phyloP scores from a whole-genome alignment of 2,113 vertebrate species.

The Thalassoma bifasciatum region DNA sequence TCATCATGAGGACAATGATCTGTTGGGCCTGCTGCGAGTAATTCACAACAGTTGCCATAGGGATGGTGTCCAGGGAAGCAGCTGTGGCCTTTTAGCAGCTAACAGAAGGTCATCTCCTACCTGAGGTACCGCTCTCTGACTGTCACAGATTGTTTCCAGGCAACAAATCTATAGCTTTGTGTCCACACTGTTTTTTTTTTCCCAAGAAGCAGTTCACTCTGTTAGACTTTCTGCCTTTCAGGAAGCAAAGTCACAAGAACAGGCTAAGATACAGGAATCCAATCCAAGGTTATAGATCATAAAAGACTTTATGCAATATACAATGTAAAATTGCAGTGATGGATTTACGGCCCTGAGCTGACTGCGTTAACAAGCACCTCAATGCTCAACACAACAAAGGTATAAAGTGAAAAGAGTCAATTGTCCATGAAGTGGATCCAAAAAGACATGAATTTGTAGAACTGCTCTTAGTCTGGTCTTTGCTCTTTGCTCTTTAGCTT shows the following conservation, averaged over 20 bases:
- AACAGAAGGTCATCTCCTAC: conserved; percentile 81
- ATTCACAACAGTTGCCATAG: conserved; percentile 74
- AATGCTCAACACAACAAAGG: background rate
- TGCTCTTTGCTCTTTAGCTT: no score
- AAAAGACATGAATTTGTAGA: no score
- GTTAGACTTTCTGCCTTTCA: conserved; percentile 18
- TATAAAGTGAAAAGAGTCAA: background rate
- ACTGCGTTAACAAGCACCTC: no score
- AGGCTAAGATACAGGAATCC: background rate
- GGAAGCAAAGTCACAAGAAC: conserved; percentile 9
- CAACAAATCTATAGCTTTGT: conserved; percentile 59
- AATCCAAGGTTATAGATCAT: no score
- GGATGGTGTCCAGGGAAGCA: conserved; percentile 71
- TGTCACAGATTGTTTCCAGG: conserved; percentile 77
- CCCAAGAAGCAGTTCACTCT: conserved; percentile 20
- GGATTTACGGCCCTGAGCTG: no score
- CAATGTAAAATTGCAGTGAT: no score
- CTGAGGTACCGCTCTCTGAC: conserved; percentile 72
- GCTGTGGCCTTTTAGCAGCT: conserved; percentile 77
- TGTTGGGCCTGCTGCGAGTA: conserved; percentile 48
- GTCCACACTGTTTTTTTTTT: background rate
- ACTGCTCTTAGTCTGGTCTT: no score
- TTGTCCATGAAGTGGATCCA: no score
- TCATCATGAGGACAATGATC: conserved; percentile 60
- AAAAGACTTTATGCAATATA: no score